Evolutionary conservation across 2,888 invertebrate genomes (phyloP).

Genomic region (Adelognathus sp.): DNA sequence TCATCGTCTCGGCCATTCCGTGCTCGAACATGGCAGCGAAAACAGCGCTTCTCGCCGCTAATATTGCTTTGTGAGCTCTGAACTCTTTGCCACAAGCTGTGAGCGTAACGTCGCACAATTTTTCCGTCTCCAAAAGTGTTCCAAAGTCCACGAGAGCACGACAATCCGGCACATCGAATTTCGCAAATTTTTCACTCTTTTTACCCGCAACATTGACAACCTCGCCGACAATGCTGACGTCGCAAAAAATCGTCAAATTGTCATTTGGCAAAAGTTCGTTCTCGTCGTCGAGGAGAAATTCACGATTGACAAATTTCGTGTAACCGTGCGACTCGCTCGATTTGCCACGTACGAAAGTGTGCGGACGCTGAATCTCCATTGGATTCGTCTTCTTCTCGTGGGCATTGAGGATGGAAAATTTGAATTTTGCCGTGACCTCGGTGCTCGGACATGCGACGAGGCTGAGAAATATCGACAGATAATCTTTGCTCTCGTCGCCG

Average conservation of each 20-base stretch:
- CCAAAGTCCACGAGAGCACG: background rate
- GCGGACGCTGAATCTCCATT: conserved; percentile 5
- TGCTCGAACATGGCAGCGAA: conserved; percentile 29
- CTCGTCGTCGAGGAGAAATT: background rate
- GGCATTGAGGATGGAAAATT: conserved; percentile 2
- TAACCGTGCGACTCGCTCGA: conserved; percentile 26
- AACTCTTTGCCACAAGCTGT: conserved; percentile 1
- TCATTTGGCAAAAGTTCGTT: conserved; percentile 13
- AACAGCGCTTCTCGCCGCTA: background rate
- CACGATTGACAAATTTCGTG: conserved; percentile 18
- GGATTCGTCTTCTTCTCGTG: background rate
- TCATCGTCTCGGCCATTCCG: conserved; percentile 2
- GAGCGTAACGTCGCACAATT: conserved; percentile 14
- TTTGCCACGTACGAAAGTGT: conserved; percentile 11
- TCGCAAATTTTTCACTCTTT: background rate
- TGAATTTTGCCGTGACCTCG: conserved; percentile 21
- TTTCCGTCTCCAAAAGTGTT: background rate
- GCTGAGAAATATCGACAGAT: conserved; percentile 24
- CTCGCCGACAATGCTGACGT: conserved; percentile 9
- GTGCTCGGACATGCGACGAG: background rate
- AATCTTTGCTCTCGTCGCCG: conserved; percentile 12
- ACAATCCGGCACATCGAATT: background rate
- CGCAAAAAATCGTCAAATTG: conserved; percentile 5
- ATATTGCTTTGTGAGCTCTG: conserved; percentile 19
- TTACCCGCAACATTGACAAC: conserved; percentile 3